phyloP scores from a whole-genome alignment of 2,888 invertebrate genomes.

The Balanococcus diminutus region DNA sequence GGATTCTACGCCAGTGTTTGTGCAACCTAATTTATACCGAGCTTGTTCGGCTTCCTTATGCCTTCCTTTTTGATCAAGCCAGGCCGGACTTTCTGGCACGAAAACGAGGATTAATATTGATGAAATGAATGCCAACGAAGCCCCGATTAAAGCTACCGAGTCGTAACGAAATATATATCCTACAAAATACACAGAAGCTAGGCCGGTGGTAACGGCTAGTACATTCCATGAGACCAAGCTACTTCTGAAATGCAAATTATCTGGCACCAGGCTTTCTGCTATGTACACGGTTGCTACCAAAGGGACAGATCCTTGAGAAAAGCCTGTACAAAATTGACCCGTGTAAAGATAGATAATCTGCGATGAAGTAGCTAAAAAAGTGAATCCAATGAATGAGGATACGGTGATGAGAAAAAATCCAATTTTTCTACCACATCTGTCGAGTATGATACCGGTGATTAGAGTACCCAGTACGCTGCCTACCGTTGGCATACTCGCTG shows the following conservation, averaged over 20 bases:
- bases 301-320: slow-evolving; percentile 63
- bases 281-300: slow-evolving; percentile 66
- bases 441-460: slow-evolving; percentile 64
- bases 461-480: slow-evolving; percentile 67
- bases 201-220: slow-evolving; percentile 64
- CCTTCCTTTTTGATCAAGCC: slow-evolving; percentile 65
- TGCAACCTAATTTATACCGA: background rate
- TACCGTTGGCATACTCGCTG: slow-evolving; percentile 66
- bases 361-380: slow-evolving; percentile 62
- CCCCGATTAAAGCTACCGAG: slow-evolving; percentile 58
- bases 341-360: slow-evolving; percentile 58
- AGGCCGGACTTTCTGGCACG: slow-evolving; percentile 66
- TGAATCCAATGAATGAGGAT: slow-evolving; percentile 65
- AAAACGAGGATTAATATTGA: slow-evolving; percentile 62
- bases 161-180: slow-evolving; percentile 64
- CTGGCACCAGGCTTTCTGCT: slow-evolving; percentile 62
- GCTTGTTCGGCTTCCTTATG: slow-evolving; percentile 63
- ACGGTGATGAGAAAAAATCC: slow-evolving; percentile 64
- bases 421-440: slow-evolving; percentile 64
- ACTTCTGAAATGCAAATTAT: slow-evolving; percentile 61
- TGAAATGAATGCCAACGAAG: slow-evolving; percentile 62
- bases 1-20: background rate
- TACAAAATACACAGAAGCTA: slow-evolving; percentile 65
- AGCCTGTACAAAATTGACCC: slow-evolving; percentile 61
- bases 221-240: slow-evolving; percentile 67